Conservation (phyloP, 37 sponge, comb jelly and placozoan species). For the Aplysina aerophoba region DNA sequence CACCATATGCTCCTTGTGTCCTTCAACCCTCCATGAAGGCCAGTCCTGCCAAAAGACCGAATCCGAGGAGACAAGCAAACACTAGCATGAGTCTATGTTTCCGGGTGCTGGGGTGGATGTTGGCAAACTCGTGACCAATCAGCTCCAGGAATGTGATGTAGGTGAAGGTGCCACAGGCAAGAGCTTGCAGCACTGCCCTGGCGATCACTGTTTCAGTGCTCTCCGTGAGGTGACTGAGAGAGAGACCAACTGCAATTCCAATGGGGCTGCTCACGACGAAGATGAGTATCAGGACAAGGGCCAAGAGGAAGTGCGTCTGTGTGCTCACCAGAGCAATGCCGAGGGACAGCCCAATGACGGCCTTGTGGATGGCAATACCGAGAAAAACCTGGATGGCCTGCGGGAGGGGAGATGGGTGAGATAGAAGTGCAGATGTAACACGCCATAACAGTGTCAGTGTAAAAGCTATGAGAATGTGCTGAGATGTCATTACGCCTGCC, state of each 20-base stretch:
- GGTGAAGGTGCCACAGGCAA: conserved; percentile 39
- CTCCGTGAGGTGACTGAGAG: not conserved
- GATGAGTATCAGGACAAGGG: not conserved
- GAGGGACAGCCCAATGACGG: conserved; percentile 37
- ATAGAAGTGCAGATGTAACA: no score
- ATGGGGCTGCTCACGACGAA: conserved; percentile 27
- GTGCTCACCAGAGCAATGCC: conserved; percentile 29
- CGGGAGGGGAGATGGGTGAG: no score
- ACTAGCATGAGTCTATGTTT: not conserved
- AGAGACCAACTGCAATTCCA: conserved; percentile 35
- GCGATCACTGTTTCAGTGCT: not conserved
- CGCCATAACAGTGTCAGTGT: no score
- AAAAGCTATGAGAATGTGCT: no score
- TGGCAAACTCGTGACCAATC: conserved; percentile 39
- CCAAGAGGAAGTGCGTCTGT: not conserved
- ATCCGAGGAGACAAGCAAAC: not conserved
- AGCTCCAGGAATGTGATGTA: conserved; percentile 43
- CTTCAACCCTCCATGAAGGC: not conserved
- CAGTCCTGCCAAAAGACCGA: conserved; percentile 12
- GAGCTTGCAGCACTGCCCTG: conserved; percentile 26
- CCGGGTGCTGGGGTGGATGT: not conserved
- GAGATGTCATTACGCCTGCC: no score
- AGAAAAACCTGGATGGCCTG: conserved; percentile 28
- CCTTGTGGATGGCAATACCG: conserved; percentile 37
- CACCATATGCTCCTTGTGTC: no score